Evolutionary conservation across 1,140 invertebrate genomes (phyloP), one percentile per base, ranked within the genome.

Genomic region (Penaeus japonicus): DNA sequence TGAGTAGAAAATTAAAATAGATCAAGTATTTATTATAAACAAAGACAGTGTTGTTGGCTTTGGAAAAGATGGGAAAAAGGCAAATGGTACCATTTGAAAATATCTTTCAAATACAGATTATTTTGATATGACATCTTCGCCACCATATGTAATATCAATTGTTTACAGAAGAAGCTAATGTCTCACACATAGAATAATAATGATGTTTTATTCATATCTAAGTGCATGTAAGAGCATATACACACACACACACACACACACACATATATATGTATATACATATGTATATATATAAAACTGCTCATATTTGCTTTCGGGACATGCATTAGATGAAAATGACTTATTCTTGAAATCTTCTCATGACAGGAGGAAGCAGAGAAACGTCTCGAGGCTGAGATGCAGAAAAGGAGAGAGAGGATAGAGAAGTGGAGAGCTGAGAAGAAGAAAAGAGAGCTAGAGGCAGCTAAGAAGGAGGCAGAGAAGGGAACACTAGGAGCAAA

Each of bases 371-470:
- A 93, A 87, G 94, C 94, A 89, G 97, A 99, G 92, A 96, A 95
- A 90, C 95, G 96, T 57, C 93, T 99, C 22, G 98, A 99, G 92
- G 93, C 96, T 24, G 98, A 99, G 94, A 99, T 99, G 98, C 97
- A 98, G 92, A 99, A 98, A 92, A 94, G 98, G 54, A 93, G 98
- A 35, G 98, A 99, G 92, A 94, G 97, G 53, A 98, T 98, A 84
- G 98, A 99, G 93, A 94, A 97, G 89, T 98, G 97, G 97, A 93
- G 97, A 89, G 95, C 96, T 4, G 96, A 97, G 91, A 94, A 97
- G 18, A 98, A 98, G 92, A 96, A 96, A 87, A 96, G 96, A 92
- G 96, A 97, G 92, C 91, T 96, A 18, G 96, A 97, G 92, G 94
- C 94, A 53, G 95, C 95, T 2, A 96, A 96, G 91, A 96, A 96